Percentiles rank a stretch among this genome's conserved stretches.
phyloP scores from a whole-genome alignment of 2,888 invertebrate species.

The Acrocera orbiculus region DNA sequence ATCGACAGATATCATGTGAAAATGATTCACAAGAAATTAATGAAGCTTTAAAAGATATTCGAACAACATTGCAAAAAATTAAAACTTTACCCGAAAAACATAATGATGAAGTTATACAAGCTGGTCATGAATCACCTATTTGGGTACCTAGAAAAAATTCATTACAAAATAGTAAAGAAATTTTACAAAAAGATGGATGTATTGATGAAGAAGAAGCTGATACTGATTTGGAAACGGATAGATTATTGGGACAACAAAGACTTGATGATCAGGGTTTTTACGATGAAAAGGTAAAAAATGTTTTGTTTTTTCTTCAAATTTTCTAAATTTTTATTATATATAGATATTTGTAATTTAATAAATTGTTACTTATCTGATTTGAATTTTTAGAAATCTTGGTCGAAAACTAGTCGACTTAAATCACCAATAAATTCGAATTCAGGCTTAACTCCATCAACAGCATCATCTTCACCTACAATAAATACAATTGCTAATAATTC shows the following conservation, averaged over 20 bases:
- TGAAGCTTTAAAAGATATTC: constrained; percentile 67
- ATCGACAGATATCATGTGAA: constrained; percentile 38
- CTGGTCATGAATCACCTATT: constrained; percentile 26
- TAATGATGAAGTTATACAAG: constrained; percentile 25
- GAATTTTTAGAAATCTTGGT: too few relatives aligned
- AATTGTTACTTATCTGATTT: too few relatives aligned
- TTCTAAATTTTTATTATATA: not conserved
- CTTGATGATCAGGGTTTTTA: constrained; percentile 84
- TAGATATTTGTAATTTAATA: not conserved
- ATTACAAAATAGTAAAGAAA: constrained; percentile 13
- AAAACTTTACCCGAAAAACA: constrained; percentile 29
- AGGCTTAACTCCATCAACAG: constrained; percentile 15
- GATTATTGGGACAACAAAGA: constrained; percentile 80
- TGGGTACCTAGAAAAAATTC: constrained; percentile 25
- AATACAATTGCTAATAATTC: constrained; percentile 11
- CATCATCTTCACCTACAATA: constrained; percentile 17
- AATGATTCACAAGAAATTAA: constrained; percentile 38
- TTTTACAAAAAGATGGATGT: constrained; percentile 23
- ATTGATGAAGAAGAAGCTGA: constrained; percentile 76
- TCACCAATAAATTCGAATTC: constrained; percentile 12
- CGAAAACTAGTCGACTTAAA: constrained; percentile 17
- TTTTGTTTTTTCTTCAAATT: not conserved
- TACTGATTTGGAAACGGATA: constrained; percentile 94
- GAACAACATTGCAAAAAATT: constrained; percentile 48
- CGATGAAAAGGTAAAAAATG: constrained; percentile 39